phyloP scores from a whole-genome alignment of 2,797 vertebrate species.

The Fundulus diaphanus region DNA sequence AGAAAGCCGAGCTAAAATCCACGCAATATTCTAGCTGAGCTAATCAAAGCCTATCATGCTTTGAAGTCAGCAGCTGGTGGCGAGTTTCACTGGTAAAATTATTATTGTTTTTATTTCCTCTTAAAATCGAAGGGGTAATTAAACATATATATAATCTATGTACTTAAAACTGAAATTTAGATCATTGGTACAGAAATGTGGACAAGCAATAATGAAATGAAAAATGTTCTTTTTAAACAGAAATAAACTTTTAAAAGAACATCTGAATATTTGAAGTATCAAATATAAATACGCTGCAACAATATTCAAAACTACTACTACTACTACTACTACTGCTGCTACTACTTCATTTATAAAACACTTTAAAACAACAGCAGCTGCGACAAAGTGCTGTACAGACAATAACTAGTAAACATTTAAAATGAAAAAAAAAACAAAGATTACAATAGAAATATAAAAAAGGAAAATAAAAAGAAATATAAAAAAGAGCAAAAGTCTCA shows the following conservation, averaged over 20 bases:
- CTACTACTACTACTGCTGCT: too few species aligned
- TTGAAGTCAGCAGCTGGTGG: background rate
- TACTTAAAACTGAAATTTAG: background rate
- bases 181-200: background rate
- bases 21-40: background rate
- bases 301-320: too few species aligned
- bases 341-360: too few species aligned
- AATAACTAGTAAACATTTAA: too few species aligned
- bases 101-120: too few species aligned
- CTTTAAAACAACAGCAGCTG: too few species aligned
- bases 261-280: background rate
- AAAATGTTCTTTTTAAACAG: background rate
- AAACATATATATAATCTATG: background rate
- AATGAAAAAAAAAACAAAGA: too few species aligned
- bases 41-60: background rate
- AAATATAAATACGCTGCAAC: background rate
- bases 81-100: too few species aligned
- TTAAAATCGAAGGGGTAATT: background rate
- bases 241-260: background rate
- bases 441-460: too few species aligned
- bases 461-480: too few species aligned
- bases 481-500: background rate
- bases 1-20: background rate
- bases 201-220: background rate
- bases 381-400: too few species aligned